Conservation (phyloP, 1,140 invertebrate species). For the Microplitis mediator region DNA sequence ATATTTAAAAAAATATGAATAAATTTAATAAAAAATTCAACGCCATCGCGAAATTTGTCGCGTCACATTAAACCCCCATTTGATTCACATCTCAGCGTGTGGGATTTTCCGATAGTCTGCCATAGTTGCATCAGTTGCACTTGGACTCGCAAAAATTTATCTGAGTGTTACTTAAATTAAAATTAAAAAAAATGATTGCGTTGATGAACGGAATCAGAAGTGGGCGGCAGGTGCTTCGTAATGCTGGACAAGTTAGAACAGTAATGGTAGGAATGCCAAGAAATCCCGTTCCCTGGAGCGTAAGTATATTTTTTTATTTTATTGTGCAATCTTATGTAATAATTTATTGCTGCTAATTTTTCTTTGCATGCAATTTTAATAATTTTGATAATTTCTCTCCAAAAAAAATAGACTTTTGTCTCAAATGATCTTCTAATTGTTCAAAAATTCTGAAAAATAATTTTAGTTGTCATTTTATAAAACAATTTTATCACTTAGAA, state of each 20-base stretch:
- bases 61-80: not conserved
- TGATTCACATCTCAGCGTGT: not conserved
- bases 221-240: constrained; percentile 7
- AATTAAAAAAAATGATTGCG: constrained; percentile 20
- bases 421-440: too few species aligned
- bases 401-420: too few species aligned
- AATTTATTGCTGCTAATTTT: too few species aligned
- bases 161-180: not conserved
- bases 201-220: constrained; percentile 13
- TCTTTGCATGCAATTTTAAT: too few species aligned
- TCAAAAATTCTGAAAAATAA: too few species aligned
- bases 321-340: too few species aligned
- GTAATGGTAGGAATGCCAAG: constrained; percentile 16
- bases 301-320: constrained; percentile 13
- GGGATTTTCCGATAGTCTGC: not conserved
- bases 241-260: constrained; percentile 25
- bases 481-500: too few species aligned
- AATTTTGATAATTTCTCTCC: too few species aligned
- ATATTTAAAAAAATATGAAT: too few species aligned
- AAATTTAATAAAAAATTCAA: too few species aligned
- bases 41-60: not conserved
- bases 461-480: too few species aligned
- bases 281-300: constrained; percentile 20
- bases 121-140: not conserved
- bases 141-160: not conserved